Percentiles rank a stretch among this genome's conserved stretches.
phyloP scores from a whole-genome alignment of 1,140 invertebrate genomes.

The Brachionus calyciflorus region DNA sequence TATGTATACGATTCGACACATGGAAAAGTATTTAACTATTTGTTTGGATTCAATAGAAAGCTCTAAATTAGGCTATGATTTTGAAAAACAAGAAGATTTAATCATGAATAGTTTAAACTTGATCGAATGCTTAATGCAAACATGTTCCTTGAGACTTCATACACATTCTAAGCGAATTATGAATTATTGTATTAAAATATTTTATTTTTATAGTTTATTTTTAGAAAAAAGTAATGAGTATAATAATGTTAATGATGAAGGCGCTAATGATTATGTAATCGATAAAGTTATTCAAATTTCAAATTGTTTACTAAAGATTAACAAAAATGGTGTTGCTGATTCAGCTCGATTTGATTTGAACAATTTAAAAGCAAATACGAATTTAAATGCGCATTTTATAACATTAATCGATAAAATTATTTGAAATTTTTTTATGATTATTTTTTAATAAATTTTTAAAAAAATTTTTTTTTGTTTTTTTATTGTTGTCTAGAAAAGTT shows the following conservation, averaged over 20 bases:
- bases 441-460: too few relatives aligned
- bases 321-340: too few relatives aligned
- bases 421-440: too few relatives aligned
- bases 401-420: too few relatives aligned
- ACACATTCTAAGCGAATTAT: neutral
- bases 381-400: too few relatives aligned
- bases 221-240: too few relatives aligned
- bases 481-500: too few relatives aligned
- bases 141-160: neutral
- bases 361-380: too few relatives aligned
- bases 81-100: neutral
- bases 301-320: neutral
- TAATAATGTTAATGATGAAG: neutral
- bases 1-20: neutral
- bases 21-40: neutral
- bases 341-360: too few relatives aligned
- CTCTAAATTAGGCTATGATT: neutral
- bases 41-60: slow-evolving; percentile 30
- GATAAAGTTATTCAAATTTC: neutral
- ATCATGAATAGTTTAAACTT: neutral
- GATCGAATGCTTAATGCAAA: neutral
- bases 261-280: neutral
- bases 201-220: slow-evolving; percentile 43
- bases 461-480: too few relatives aligned
- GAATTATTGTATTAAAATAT: slow-evolving; percentile 25